Conservation (phyloP, 2,888 invertebrate species). For the Pogonocherus hispidulus region DNA sequence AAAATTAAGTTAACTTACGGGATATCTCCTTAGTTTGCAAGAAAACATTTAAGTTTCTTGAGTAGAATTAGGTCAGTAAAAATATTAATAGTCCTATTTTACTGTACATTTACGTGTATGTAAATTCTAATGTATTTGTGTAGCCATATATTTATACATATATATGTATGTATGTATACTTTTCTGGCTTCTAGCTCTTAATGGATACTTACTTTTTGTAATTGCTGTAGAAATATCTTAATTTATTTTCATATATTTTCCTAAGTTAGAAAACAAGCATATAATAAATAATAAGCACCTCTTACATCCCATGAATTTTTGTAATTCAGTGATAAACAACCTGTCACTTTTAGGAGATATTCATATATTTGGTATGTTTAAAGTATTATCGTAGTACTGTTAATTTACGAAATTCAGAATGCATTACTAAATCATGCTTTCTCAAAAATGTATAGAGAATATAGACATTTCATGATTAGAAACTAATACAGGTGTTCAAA, state of each 20-base stretch:
- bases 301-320: too few species aligned
- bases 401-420: too few species aligned
- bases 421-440: too few species aligned
- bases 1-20: conserved; percentile 44
- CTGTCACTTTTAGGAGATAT: too few species aligned
- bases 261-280: background rate
- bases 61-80: conserved; percentile 41
- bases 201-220: conserved; percentile 22
- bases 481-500: too few species aligned
- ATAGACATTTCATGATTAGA: too few species aligned
- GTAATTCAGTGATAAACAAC: too few species aligned
- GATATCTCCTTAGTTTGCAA: conserved; percentile 47
- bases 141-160: background rate
- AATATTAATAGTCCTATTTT: conserved; percentile 42
- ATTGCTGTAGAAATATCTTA: conserved; percentile 5
- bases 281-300: too few species aligned
- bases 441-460: too few species aligned
- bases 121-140: background rate
- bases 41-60: conserved; percentile 54
- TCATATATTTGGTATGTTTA: too few species aligned
- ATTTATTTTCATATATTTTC: conserved; percentile 5
- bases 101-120: conserved; percentile 19
- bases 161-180: too few species aligned
- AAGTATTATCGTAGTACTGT: too few species aligned
- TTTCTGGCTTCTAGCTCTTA: conserved; percentile 21